Conservation (phyloP, 2,113 vertebrate genomes). For the Plectropomus leopardus region DNA sequence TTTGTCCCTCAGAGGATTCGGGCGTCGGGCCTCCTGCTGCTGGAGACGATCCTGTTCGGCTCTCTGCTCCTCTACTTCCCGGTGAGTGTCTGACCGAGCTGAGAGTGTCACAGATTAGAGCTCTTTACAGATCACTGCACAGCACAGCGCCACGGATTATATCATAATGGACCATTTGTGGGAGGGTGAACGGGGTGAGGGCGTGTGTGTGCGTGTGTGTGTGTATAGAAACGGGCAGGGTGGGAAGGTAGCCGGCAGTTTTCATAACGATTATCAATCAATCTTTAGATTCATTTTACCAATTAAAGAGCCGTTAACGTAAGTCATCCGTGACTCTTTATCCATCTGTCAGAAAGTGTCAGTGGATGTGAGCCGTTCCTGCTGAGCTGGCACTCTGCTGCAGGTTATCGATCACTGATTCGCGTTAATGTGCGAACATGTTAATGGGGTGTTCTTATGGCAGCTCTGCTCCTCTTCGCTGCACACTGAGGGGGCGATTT, state of each 20-base stretch:
- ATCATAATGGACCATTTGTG: conserved; percentile 70
- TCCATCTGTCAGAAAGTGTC: conserved; percentile 11
- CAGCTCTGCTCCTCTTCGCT: not conserved
- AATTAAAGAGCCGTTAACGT: conserved; percentile 42
- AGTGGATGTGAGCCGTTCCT: conserved; percentile 7
- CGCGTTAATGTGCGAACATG: not conserved
- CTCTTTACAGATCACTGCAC: conserved; percentile 75
- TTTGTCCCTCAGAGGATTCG: conserved; percentile 88
- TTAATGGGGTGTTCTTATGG: not conserved
- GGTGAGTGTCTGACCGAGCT: conserved; percentile 84
- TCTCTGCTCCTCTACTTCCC: conserved; percentile 98
- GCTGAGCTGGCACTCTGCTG: not conserved
- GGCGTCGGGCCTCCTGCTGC: conserved; percentile 91
- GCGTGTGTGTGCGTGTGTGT: conserved; percentile 35
- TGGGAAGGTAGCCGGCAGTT: not conserved
- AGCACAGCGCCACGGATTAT: conserved; percentile 67
- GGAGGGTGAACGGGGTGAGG: conserved; percentile 42
- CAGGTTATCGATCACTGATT: conserved; percentile 26
- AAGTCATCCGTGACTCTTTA: conserved; percentile 36
- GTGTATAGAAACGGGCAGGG: not conserved
- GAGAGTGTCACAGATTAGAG: conserved; percentile 64
- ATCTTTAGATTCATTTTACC: conserved; percentile 51
- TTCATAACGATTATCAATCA: conserved; percentile 66
- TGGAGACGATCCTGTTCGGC: conserved; percentile 95
- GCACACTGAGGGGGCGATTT: not conserved